A percentile compares a stretch with the other conserved stretches of the same genome.
These are phyloP conservation scores for Agriopis leucophaearia DNA, from an alignment of 2,888 invertebrate genomes.

Conservation along the genomic window DNA sequence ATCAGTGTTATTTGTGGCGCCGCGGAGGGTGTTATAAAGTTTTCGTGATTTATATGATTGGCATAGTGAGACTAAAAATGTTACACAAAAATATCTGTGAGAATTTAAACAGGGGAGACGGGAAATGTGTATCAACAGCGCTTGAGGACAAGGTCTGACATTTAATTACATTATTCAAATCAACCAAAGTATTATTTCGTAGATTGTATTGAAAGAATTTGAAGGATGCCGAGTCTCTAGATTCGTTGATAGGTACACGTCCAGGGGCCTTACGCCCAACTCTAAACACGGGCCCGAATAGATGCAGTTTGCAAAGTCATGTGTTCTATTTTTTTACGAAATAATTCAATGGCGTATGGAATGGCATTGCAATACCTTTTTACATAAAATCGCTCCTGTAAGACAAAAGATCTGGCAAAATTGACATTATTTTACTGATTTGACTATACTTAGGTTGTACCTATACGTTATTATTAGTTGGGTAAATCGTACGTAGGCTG, in stretches of 20 bases:
- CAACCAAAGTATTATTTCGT: background rate
- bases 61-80: constrained; percentile 30
- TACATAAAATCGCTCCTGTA: too few species aligned
- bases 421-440: too few species aligned
- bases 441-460: too few species aligned
- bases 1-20: constrained; percentile 49
- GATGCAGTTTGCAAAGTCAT: too few species aligned
- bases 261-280: too few species aligned
- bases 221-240: background rate
- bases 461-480: too few species aligned
- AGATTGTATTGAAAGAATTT: background rate
- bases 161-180: constrained; percentile 14
- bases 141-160: constrained; percentile 34
- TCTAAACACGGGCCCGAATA: too few species aligned
- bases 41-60: constrained; percentile 32
- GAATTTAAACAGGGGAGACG: constrained; percentile 17
- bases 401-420: too few species aligned
- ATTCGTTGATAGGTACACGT: background rate
- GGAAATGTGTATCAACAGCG: constrained; percentile 28
- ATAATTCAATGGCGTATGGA: too few species aligned
- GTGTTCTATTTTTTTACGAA: too few species aligned
- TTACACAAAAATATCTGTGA: constrained; percentile 25
- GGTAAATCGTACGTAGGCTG: background rate
- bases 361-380: too few species aligned
- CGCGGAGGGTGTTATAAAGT: constrained; percentile 35